These are phyloP conservation scores for Aleadryas rufinucha DNA, from an alignment of 2,113 vertebrate genomes.

Conservation along the genomic window DNA sequence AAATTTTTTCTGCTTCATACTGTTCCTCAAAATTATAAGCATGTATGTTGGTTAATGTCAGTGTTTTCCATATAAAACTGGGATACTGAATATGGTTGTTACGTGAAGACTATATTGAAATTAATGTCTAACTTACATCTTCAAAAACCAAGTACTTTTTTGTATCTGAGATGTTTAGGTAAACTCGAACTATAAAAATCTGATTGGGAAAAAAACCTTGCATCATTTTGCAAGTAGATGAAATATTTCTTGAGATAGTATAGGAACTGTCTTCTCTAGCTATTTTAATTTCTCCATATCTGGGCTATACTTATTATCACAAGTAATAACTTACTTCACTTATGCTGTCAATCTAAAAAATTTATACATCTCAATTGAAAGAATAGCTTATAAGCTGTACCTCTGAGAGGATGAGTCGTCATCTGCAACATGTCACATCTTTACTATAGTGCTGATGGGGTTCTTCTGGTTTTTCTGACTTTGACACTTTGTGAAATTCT, in stretches of 20 bases:
- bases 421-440: background rate
- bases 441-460: rapidly evolving
- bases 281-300: background rate
- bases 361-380: background rate
- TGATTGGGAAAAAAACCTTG: background rate
- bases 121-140: background rate
- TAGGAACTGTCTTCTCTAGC: background rate
- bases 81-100: background rate
- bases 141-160: background rate
- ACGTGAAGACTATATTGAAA: background rate
- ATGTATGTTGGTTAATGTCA: background rate
- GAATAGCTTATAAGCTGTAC: background rate
- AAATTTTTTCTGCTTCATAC: background rate
- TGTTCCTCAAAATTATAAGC: background rate
- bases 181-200: background rate
- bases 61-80: background rate
- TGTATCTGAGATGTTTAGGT: background rate
- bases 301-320: background rate
- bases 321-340: background rate
- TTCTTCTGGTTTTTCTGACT: background rate
- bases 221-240: background rate
- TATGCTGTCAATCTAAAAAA: background rate
- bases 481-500: background rate
- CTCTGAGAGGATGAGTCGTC: background rate
- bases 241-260: background rate